Base-by-base conservation (phyloP, 2,888 invertebrate species). In the Philhelius pedissequus region DNA sequence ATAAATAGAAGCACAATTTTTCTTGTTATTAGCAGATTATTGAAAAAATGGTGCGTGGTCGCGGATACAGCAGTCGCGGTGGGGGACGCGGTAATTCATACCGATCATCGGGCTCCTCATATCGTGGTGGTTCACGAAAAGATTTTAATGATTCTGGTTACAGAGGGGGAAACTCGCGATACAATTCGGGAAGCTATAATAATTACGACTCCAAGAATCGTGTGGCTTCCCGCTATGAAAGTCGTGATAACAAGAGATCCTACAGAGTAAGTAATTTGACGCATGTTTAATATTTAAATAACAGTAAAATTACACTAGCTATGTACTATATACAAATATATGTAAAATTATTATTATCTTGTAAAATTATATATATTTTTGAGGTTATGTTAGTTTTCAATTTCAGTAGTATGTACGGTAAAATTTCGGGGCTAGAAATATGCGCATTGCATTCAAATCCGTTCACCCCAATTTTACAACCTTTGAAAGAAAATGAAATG, bases 211-310 rank as follows among this genome's bases (percentile, higher is more conserved):
- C 87, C 0, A 76, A 88, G 0, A 88, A 87, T 43, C 87, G 89
- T 11, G 89, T 88, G 45, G 83, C 75, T 69, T 52, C 86, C 50
- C 76, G 87, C 58, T 80, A 77, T 43, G 76, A 86, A 4, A 84
- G 89, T 4, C 87, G 87, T 79, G 89, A 89, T 54, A 86, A 89
- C 15, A 91, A 91, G 86, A 89, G 91, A 27, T 89, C 88, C 62
- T 91, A 91, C 75, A 87, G 89, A 86, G 91, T 91, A 86, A 90
- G 89, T 88, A 11, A 20, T 35, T 64, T n/a, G n/a, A n/a, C n/a
- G n/a, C n/a, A n/a, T n/a, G n/a, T 9, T 30, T 35, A 35, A 35
- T 35, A 13, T 13, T 2, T n/a, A n/a, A n/a, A n/a, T n/a, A n/a
- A n/a, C n/a, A n/a, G n/a, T n/a, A n/a, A n/a, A n/a, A n/a, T n/a